A percentile compares a stretch with the other conserved stretches of the same genome.
These are phyloP conservation scores for Tachysurus vachellii DNA, from an alignment of 2,113 vertebrate species.

Conservation along the genomic window DNA sequence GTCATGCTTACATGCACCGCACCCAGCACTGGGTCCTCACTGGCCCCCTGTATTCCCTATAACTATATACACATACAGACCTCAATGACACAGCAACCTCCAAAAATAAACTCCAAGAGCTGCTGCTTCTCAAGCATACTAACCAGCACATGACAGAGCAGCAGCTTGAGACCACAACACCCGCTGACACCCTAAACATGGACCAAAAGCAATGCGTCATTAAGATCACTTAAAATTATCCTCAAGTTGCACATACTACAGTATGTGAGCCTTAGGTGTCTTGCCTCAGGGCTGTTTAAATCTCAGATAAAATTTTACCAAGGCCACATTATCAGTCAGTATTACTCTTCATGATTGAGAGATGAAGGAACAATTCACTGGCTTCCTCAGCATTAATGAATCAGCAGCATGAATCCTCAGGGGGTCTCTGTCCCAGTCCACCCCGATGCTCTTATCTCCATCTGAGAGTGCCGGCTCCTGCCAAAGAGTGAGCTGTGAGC, in stretches of 20 bases:
- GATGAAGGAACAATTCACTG: background rate
- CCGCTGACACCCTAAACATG: background rate
- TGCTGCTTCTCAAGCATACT: conserved; percentile 22
- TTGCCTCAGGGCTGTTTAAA: background rate
- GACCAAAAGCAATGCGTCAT: background rate
- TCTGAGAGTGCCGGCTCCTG: conserved; percentile 22
- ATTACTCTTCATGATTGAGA: background rate
- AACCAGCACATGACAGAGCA: conserved; percentile 32
- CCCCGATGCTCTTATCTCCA: conserved; percentile 40
- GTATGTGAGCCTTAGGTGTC: background rate
- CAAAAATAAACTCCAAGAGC: conserved; percentile 50
- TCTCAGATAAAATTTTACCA: conserved; percentile 29
- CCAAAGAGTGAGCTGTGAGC: conserved; percentile 22
- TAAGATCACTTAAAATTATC: background rate
- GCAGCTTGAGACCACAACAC: background rate
- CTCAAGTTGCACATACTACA: background rate
- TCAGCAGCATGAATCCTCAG: conserved; percentile 31
- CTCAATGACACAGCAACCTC: conserved; percentile 67
- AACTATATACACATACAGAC: conserved; percentile 48
- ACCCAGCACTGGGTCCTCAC: conserved; percentile 59
- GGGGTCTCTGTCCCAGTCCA: conserved; percentile 10
- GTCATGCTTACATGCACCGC: conserved; percentile 39
- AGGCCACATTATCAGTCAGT: conserved; percentile 32
- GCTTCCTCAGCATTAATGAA: conserved; percentile 20
- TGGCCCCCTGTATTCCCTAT: conserved; percentile 25